Evolutionary conservation across 2,797 vertebrate genomes (phyloP), one percentile per base, ranked within the genome.

Genomic region (Pseudomugil gertrudae): DNA sequence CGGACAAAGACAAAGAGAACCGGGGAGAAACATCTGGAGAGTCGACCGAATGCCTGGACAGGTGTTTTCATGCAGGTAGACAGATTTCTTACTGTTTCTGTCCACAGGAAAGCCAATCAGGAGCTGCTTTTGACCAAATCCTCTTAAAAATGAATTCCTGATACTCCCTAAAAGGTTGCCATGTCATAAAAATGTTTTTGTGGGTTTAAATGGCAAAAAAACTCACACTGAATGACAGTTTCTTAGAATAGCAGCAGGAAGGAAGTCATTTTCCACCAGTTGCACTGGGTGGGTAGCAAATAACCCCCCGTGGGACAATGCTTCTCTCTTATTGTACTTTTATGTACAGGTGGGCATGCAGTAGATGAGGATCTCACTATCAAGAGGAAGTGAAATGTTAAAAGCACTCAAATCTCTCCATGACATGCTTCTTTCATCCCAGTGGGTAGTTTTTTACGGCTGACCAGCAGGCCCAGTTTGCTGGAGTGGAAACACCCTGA

Each of bases 401-500:
- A 71, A 43, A 55, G 60, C 68, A 0, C 21, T 15, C n/a, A 57
- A 51, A 29, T 43, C 50, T 57, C 61, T 51, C 36, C 15, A 1
- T 67, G 35, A 53, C 7, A 54, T 13, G 1, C 0, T 9, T 43
- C 51, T 40, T 35, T 63, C 33, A 36, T 27, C 50, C 24, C 52
- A 50, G 17, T 48, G 36, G 57, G 9, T 30, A 3, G 27, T 27
- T 4, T 24, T 5, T 64, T 59, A n/a, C 36, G 57, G 63, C 60
- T 48, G 23, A 23, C 15, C 33, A 61, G 21, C 45, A 50, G 36
- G 57, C 52, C 61, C 29, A 59, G 36, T 26, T 71, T 69, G 36
- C 35, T 62, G 58, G 53, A 77, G 67, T 72, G 70, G 58, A 74
- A 72, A 59, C 51, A 63, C 40, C 66, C 0, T 0, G 58, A 29